Evolutionary conservation across 2,888 invertebrate genomes (phyloP), one percentile per base, ranked within the genome.

Genomic region (Laothoe populi): DNA sequence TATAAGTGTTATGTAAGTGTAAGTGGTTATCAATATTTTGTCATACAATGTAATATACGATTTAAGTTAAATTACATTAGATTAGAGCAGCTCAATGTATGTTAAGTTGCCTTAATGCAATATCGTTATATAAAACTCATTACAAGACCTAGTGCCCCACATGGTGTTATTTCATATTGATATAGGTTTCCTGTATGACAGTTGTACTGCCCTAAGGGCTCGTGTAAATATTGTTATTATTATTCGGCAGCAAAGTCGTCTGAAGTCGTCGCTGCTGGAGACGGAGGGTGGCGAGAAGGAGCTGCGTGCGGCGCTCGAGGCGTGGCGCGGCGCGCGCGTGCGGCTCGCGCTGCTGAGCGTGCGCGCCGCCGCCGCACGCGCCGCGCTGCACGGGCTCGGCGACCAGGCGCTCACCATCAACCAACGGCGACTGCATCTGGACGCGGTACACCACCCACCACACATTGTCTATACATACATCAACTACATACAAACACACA

Each of bases 331-430:
- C 59, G 63, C 75, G 68, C 84, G 92, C 46, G 93, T 93, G 4
- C 93, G 94, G 44, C 94, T 96, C 68, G 96, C 95, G 71, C 91
- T 96, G 62, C 75, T 96, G 70, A 91, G 95, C 64, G 93, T 97
- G 76, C 93, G 95, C 26, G 94, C 95, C 35, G 53, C 35, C 35
- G 8, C 94, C 94, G 59, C 95, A 96, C 76, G 94, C 95, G 35
- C 93, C 95, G 64, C 94, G 94, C 59, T 94, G 95, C 4, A 90
- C 0, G 94, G 94, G 61, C 94, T 96, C 67, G 94, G 94, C 57
- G 94, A 95, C 73, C 90, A 94, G 70, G 95, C 95, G 13, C 96
- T 94, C 79, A 94, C 94, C 66, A 84, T 96, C 61, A 95, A 96
- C 71, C 95, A 94, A 79, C 95, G 96, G 75, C 94, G 95, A 35